Conservation (phyloP, 2,113 vertebrate species). For the Platichthys stellatus region DNA sequence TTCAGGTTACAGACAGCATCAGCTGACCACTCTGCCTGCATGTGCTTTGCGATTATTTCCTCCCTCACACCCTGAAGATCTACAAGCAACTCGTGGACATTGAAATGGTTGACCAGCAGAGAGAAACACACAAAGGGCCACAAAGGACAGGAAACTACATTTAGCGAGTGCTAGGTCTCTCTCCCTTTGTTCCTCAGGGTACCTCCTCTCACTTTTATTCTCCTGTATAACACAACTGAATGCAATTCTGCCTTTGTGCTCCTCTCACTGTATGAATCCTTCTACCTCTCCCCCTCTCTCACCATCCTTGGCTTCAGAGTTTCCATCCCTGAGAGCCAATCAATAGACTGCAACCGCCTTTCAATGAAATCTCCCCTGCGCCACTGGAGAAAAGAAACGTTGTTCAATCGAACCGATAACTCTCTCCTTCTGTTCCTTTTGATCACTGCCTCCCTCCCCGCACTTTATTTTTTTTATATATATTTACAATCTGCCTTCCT, state of each 20-base stretch:
- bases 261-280: conserved; percentile 49
- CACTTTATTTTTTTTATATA: conserved; percentile 21
- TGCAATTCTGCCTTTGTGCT: conserved; percentile 51
- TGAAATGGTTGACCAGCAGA: conserved; percentile 49
- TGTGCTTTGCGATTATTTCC: conserved; percentile 17
- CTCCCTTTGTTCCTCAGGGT: conserved; percentile 50
- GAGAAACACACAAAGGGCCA: conserved; percentile 18
- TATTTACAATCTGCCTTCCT: conserved; percentile 37
- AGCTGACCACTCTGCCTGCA: conserved; percentile 4
- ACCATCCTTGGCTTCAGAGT: conserved; percentile 43
- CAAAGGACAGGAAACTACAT: conserved; percentile 25
- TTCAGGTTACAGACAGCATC: conserved; percentile 5
- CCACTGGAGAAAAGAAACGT: conserved; percentile 70
- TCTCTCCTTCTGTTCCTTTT: conserved; percentile 69
- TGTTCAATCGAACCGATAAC: conserved; percentile 75
- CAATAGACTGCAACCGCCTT: conserved; percentile 78
- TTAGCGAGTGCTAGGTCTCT: conserved; percentile 18
- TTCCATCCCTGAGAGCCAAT: conserved; percentile 73
- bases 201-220: conserved; percentile 42
- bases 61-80: conserved; percentile 3
- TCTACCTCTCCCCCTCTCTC: conserved; percentile 17
- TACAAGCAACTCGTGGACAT: conserved; percentile 10
- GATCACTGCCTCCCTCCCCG: conserved; percentile 57
- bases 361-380: conserved; percentile 75
- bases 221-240: conserved; percentile 45